Evolutionary conservation across 2,113 vertebrate genomes (phyloP).

Genomic region (Crypturellus undulatus): DNA sequence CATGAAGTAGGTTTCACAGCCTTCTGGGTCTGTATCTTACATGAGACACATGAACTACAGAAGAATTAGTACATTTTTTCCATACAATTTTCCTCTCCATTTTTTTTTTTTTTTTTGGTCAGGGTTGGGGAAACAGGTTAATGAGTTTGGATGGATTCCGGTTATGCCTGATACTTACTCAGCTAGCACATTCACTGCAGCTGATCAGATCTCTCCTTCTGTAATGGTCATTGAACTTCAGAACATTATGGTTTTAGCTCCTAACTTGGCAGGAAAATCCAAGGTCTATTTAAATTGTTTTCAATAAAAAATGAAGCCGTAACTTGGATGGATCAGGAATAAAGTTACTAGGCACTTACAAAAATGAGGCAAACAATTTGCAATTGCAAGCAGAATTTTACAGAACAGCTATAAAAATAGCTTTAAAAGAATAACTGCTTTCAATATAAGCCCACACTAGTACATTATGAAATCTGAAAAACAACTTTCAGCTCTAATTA

Average conservation of each 20-base stretch:
- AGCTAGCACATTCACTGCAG: constrained; percentile 14
- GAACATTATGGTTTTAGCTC: background rate
- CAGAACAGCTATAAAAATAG: background rate
- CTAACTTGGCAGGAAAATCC: background rate
- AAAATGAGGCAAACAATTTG: background rate
- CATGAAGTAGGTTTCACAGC: constrained; percentile 9
- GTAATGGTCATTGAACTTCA: background rate
- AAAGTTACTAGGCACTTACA: background rate
- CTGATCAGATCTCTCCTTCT: constrained; percentile 28
- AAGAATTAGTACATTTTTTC: background rate
- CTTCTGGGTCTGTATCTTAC: background rate
- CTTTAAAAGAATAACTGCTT: background rate
- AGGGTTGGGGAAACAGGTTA: background rate
- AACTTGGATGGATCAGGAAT: background rate
- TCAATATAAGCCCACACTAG: background rate
- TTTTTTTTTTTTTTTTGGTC: background rate
- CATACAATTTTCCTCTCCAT: background rate
- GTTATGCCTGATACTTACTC: constrained; percentile 41
- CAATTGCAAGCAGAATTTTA: background rate
- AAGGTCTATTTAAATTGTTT: background rate
- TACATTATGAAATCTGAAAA: constrained; percentile 9
- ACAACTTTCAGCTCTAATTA: background rate
- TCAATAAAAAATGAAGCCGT: background rate
- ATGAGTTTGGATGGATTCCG: constrained; percentile 53
- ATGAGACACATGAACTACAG: constrained; percentile 26